phyloP scores from a whole-genome alignment of 2,113 vertebrate species.

The Eclectus roratus region DNA sequence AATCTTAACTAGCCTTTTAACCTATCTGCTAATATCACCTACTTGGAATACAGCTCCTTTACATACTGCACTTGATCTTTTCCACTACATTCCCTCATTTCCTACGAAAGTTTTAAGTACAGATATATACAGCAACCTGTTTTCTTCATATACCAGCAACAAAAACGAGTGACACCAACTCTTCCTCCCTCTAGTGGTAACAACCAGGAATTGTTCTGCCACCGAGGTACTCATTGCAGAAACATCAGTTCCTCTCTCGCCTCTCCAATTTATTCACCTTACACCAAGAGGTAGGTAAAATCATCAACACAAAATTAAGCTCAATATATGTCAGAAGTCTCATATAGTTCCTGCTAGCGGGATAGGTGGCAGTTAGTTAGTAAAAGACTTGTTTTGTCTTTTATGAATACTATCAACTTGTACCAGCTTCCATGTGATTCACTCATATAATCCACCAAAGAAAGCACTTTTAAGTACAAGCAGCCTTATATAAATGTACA shows the following conservation, averaged over 20 bases:
- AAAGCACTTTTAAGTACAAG: neutral
- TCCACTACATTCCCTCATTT: neutral
- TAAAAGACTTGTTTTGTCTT: neutral
- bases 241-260: neutral
- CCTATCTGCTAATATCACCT: neutral
- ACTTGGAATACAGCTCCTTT: neutral
- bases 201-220: neutral
- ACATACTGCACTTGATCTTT: neutral
- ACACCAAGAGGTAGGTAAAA: neutral
- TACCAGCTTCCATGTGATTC: neutral
- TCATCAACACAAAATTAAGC: neutral
- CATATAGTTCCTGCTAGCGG: neutral
- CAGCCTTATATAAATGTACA: neutral
- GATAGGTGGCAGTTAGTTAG: neutral
- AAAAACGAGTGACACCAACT: neutral
- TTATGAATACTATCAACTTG: neutral
- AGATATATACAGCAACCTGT: neutral
- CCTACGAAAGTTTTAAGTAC: neutral
- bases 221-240: neutral
- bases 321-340: neutral
- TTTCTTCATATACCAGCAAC: neutral
- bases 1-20: neutral
- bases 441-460: neutral
- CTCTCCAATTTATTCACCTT: neutral
- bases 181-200: conserved; percentile 46